Base-by-base conservation (phyloP, 2,888 invertebrate species). In the Osmoderma eremita region DNA sequence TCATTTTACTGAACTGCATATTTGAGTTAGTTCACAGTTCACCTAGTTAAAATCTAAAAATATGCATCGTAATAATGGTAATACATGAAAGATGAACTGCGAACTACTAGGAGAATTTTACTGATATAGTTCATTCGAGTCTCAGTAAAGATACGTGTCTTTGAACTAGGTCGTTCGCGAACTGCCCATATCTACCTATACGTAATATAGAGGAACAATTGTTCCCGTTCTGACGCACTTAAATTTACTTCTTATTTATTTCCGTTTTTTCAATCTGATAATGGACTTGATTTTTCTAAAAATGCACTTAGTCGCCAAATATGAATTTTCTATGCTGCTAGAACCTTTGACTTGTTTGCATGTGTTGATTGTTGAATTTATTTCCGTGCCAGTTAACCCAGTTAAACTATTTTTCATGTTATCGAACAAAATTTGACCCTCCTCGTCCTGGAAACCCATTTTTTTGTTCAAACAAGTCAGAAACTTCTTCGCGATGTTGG, bases 381-480 rank as follows among this genome's bases (percentile, higher is more conserved):
- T 49, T 51, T 71, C 70, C 12, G 61, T 49, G 4, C 13, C 39
- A 4, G 63, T 67, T 56, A 73, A 75, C 18, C 72, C 69, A 3
- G 62, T 10, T 49, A 79, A 65, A 51, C 76, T 75, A 2, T 73
- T 63, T 38, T 70, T 73, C 48, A 79, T 69, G 56, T 78, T 77
- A n/a, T 75, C 70, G 50, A 74, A 77, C 20, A 75, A 42, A 53
- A 79, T 77, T 49, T 72, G 67, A 3, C 80, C 80, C 30, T 76
- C 73, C 17, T 72, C 69, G 12, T 71, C 71, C 67, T 75, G 73
- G 64, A 73, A 78, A 0, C 77, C 77, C 63, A 79, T 78, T 63
- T 78, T 77, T 53, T 76, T 78, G 65, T 78, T 78, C 50, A 76
- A 78, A 65, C 80, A 80, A 4, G 73, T 70, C 36, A 80, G 63